Base-by-base conservation (phyloP, 2,888 invertebrate genomes). In the Limnephilus auricula region DNA sequence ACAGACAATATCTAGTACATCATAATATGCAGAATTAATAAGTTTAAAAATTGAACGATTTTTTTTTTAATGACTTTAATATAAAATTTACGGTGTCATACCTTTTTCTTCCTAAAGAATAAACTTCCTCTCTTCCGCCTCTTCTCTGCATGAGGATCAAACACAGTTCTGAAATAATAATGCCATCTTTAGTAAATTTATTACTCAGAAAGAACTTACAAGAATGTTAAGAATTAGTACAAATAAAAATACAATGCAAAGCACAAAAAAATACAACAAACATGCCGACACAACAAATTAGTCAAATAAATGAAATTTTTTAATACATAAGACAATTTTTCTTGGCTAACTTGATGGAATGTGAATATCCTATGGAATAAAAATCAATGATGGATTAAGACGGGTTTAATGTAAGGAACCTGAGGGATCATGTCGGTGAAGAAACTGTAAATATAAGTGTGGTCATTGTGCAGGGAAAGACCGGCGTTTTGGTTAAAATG, bases 81-180 rank as follows among this genome's bases (percentile, higher is more conserved):
- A n/a, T n/a, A n/a, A n/a, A n/a, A n/a, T n/a, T n/a, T n/a, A n/a
- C n/a, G n/a, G n/a, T n/a, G n/a, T 80, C 88, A 30, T 93, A 96
- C 98, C 97, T 98, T 98, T 95, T 98, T 98, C 95, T 98, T 99
- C 93, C 98, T 97, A 94, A 98, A 99, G 96, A 99, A 99, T 92
- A 99, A 95, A 93, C 98, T 98, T 90, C 98, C 98, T 89, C 98
- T 96, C 95, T 99, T 99, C 93, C 98, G 96, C 94, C 98, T 96
- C 94, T 99, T 98, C 94, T 98, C 98, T 32, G 98, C 97, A 94
- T 98, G 98, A 94, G 97, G 97, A 94, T 97, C 97, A 93, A 97
- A 96, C 65, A 96, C 95, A 93, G 96, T 96, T 94, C 96, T 96
- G 95, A 93, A 94, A 93, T 34, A 34, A 32, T 34, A 82, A 82